Evolutionary conservation across 2,888 invertebrate species (phyloP).

Genomic region (Meghimatium bilineatum): DNA sequence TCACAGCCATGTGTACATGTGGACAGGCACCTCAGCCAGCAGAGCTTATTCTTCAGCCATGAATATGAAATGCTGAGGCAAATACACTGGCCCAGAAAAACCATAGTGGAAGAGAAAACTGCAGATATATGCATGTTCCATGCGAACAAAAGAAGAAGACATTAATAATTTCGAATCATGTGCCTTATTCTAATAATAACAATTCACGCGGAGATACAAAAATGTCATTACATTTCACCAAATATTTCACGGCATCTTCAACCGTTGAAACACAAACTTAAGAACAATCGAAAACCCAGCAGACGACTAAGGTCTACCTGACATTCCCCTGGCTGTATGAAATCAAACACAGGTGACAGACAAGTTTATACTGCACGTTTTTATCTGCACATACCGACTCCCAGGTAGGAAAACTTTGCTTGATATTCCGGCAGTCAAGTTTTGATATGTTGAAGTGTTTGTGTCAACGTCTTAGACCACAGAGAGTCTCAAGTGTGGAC

Average conservation of each 20-base stretch:
- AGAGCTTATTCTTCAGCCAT: too few species aligned
- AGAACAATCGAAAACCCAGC: neutral
- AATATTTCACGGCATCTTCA: neutral
- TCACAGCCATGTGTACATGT: too few species aligned
- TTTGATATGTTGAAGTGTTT: neutral
- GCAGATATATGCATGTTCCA: too few species aligned
- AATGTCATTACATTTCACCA: slow-evolving; percentile 7
- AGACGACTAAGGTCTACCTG: neutral
- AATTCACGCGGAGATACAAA: neutral
- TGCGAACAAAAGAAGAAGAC: too few species aligned
- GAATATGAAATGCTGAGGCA: too few species aligned
- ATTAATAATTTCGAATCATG: too few species aligned
- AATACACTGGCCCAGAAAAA: too few species aligned
- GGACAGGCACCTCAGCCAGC: too few species aligned
- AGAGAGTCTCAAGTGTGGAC: neutral
- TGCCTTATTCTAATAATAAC: neutral
- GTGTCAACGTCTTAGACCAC: neutral
- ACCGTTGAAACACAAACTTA: neutral
- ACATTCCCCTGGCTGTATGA: neutral
- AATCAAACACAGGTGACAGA: slow-evolving; percentile 33
- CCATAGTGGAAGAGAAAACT: too few species aligned
- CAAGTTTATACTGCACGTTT: slow-evolving; percentile 36
- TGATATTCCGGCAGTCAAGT: neutral
- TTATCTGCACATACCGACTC: slow-evolving; percentile 16
- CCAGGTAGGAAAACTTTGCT: slow-evolving; percentile 18